Evolutionary conservation across 2,113 vertebrate species (phyloP).

Genomic region (Neodon shergylaensis): DNA sequence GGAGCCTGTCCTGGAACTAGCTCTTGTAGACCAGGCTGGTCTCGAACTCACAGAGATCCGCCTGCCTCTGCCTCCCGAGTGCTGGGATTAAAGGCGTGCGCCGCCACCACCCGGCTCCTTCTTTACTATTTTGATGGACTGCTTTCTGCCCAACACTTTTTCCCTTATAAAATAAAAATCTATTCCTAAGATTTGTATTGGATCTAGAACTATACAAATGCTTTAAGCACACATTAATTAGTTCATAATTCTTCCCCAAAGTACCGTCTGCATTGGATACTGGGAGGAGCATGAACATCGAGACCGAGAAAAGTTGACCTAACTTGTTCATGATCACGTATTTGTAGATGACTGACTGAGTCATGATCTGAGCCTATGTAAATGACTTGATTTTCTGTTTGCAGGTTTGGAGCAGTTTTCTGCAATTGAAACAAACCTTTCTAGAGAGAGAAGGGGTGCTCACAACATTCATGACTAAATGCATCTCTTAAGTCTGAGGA

Average conservation of each 20-base stretch:
- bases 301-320: background rate
- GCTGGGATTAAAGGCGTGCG: too few relatives aligned
- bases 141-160: background rate
- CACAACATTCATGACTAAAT: background rate
- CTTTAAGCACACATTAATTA: slow-evolving; percentile 4
- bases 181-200: background rate
- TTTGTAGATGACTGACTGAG: background rate
- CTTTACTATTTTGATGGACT: background rate
- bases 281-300: background rate
- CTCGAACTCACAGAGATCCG: too few relatives aligned
- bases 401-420: background rate
- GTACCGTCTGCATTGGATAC: background rate
- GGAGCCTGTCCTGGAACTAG: too few relatives aligned
- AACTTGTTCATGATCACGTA: background rate
- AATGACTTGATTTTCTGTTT: background rate
- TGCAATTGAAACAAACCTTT: background rate
- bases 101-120: too few relatives aligned
- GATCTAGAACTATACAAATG: background rate
- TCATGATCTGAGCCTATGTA: background rate
- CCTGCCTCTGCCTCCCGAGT: too few relatives aligned
- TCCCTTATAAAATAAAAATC: background rate
- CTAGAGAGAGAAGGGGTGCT: background rate
- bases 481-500: background rate
- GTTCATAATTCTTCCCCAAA: background rate
- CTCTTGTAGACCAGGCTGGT: too few relatives aligned